Base-by-base conservation (phyloP, 2,888 invertebrate genomes). In the Empis livida region DNA sequence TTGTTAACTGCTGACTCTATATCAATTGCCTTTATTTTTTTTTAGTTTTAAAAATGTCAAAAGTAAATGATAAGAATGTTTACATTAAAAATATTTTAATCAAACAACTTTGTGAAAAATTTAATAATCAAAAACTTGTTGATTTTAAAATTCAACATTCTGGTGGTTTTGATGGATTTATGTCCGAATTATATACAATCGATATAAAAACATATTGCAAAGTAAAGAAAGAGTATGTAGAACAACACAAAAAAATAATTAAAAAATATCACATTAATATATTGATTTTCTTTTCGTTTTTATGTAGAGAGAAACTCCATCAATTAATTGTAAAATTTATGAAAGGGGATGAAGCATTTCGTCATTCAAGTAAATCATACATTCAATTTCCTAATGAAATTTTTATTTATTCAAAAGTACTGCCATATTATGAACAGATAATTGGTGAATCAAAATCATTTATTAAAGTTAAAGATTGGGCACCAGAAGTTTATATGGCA, bases 361-460 rank as follows among this genome's bases (percentile, higher is more conserved):
- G 69, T 2, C 56, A 57, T 23, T 55, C 55, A 3, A 61, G 61
- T 47, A 61, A 63, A 52, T 62, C 62, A 2, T 63, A 61, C 44
- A 58, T 55, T 14, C 67, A 67, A 53, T 67, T 64, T 47, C 57
- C 60, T 27, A 68, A 68, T 50, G 69, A 68, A 49, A 53, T 63
- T 11, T 64, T 58, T 27, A 59, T 61, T 27, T 68, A 68, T 42
- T 53, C 54, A 2, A 55, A 61, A 30, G 56, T 67, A 1, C 49
- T 67, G 46, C 65, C 68, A 1, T 61, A 58, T 30, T 68, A 58
- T 46, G 55, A 58, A 39, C 50, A 62, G 51, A 44, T 65, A 10
- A 31, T 66, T 20, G 51, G 57, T 14, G 47, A 55, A 10, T 50
- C 54, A 6, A 17, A 40, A 40, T 27, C 14, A 27, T 27, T 6